Base-by-base conservation (phyloP, 2,888 invertebrate genomes). In the Athalia cordata region DNA sequence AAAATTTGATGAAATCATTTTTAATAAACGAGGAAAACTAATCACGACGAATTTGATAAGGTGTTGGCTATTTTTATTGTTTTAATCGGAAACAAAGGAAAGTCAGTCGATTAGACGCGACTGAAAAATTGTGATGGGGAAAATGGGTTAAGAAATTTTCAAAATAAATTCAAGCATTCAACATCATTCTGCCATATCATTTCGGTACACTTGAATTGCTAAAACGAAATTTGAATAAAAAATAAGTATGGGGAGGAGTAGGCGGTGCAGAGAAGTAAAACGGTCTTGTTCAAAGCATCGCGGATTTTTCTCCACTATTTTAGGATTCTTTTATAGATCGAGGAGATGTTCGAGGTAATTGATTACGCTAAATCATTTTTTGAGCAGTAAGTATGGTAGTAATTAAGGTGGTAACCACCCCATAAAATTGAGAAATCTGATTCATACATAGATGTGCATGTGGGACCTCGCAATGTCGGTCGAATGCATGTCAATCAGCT, bases 291-390 rank as follows among this genome's bases (percentile, higher is more conserved):
- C n/a, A 7, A 55, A 29, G 4, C 57, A 47, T 45, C 5, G 67
- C 43, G 70, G 57, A 4, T 45, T 70, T 59, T 70, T 70, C 13
- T 70, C 57, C 11, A 70, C 43, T 13, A 70, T 70, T 45, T 5
- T 43, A 59, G 70, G 57, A 8, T 70, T 70, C 8, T 70, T 70
- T 59, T 9, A 43, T 3, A 43, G 70, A 70, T 8, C 45, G 4
- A 70, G n/a, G 45, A 70, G 15, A 57, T 70, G 70, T 13, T 7
- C 70, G 7, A 70, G 70, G 70, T 70, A 59, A 43, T 68, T 29
- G 29, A 29, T 29, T 55, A 55, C 15, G 5, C 15, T 8, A 1
- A 8, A 43, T 6, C 9, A 8, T 52, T 29, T 52, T 29, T 29
- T 29, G 29, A 29, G 29, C 29, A 29, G 29, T 29, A 29, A 29